Base-by-base conservation (phyloP, 1,140 invertebrate species). In the Brachionus rotundiformis region DNA sequence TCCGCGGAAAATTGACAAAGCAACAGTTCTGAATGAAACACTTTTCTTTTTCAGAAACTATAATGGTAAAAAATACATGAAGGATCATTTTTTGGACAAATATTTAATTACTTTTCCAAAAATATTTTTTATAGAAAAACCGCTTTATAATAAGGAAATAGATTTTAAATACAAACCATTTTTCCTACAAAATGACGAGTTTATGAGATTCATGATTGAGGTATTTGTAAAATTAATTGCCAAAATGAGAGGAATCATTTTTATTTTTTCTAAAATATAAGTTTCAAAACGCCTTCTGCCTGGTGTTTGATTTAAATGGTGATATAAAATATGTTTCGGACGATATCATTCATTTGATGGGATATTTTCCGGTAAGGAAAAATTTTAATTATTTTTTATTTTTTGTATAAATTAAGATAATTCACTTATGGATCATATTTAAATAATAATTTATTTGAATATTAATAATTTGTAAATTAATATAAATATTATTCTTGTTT, bases 1-100 rank as follows among this genome's bases (percentile, higher is more conserved):
- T 59, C 76, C 76, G n/a, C 33, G 76, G 19, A 79, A 79, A 79
- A 79, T 79, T 59, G 76, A 79, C 41, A 79, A 79, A 59, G 76
- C 76, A 0, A 79, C 76, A 10, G 76, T 79, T 33, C 11, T 79
- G 8, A 79, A 59, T 63, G 76, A 79, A 19, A 79, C 76, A 8
- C 16, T 79, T 1, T 79, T 79, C 47, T 79, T 79, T 79, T 79
- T 79, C 27, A 19, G 76, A 8, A 79, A 79, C 23, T 79, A 79
- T 59, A 79, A 63, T 63, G 75, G 71, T 75, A 75, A 75, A 49
- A 44, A 1, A 1, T 1, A 3, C n/a, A 23, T 3, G 7, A 1
- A n/a, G 5, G 25, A 16, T 23, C n/a, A 54, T 5, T 54, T 68
- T 68, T 39, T 31, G 36, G 13, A 16, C 7, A 36, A n/a, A 13